A percentile compares a stretch with the other conserved stretches of the same genome.
Conservation (phyloP, 2,113 vertebrate species). For the Tiliqua scincoides region DNA sequence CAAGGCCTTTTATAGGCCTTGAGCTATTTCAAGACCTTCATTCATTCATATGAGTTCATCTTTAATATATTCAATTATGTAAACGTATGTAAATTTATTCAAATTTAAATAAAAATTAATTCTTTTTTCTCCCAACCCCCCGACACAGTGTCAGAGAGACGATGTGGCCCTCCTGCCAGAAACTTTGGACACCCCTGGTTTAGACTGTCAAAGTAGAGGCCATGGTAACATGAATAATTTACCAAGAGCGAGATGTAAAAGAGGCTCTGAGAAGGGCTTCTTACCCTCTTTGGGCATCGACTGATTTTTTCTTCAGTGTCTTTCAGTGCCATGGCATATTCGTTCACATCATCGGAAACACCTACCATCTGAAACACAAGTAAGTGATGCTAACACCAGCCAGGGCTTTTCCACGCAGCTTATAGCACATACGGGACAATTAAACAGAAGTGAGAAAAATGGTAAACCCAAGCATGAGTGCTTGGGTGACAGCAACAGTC, state of each 20-base stretch:
- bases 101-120: too few species aligned
- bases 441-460: neutral
- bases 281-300: conserved; percentile 88
- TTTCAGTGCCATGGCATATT: conserved; percentile 93
- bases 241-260: conserved; percentile 8
- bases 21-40: too few species aligned
- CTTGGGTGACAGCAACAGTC: too few species aligned
- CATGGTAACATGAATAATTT: neutral
- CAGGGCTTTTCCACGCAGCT: neutral
- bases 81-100: too few species aligned
- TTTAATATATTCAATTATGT: too few species aligned
- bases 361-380: conserved; percentile 91
- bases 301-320: conserved; percentile 96
- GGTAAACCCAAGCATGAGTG: neutral
- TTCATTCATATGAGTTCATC: too few species aligned
- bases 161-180: too few species aligned
- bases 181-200: too few species aligned
- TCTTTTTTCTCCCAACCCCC: too few species aligned
- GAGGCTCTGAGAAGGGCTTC: conserved; percentile 24
- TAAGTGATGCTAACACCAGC: conserved; percentile 11
- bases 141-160: too few species aligned
- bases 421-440: neutral
- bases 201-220: neutral
- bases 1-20: too few species aligned
- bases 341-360: conserved; percentile 94